A percentile compares a stretch with the other conserved stretches of the same genome.
Conservation (phyloP, 1,140 invertebrate genomes). For the Trialeurodes vaporariorum region DNA sequence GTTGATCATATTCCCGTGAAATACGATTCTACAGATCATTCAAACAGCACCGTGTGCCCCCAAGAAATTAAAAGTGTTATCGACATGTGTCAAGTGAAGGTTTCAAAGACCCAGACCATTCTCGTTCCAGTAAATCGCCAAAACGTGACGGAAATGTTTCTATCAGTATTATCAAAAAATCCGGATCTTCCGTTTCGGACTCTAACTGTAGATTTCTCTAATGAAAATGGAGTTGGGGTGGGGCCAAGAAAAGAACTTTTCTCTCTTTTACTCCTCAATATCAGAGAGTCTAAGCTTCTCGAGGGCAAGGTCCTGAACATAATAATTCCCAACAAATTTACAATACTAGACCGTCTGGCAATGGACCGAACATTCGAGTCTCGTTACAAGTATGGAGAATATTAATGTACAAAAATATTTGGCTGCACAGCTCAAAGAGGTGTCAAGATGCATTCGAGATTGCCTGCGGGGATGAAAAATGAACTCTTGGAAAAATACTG, state of each 20-base stretch:
- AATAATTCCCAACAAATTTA: too few species aligned
- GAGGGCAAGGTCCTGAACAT: not conserved
- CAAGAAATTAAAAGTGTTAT: not conserved
- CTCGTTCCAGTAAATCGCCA: not conserved
- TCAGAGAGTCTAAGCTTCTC: not conserved
- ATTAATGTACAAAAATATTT: too few species aligned
- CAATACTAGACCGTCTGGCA: too few species aligned
- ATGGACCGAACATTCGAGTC: too few species aligned
- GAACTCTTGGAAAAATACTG: too few species aligned
- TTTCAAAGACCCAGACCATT: not conserved
- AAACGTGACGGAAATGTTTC: not conserved
- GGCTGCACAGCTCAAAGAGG: too few species aligned
- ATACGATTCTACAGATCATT: not conserved
- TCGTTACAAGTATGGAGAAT: too few species aligned
- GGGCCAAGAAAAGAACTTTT: not conserved
- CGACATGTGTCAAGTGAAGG: not conserved
- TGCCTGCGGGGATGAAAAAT: too few species aligned
- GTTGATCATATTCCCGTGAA: not conserved
- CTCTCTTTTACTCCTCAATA: not conserved
- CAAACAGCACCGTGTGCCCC: not conserved
- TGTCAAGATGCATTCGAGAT: too few species aligned
- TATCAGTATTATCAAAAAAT: not conserved
- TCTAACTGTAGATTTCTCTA: not conserved
- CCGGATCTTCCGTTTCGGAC: not conserved
- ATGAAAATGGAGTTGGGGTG: not conserved